Base-by-base conservation (phyloP, 2,113 vertebrate species). In the Excalfactoria chinensis region DNA sequence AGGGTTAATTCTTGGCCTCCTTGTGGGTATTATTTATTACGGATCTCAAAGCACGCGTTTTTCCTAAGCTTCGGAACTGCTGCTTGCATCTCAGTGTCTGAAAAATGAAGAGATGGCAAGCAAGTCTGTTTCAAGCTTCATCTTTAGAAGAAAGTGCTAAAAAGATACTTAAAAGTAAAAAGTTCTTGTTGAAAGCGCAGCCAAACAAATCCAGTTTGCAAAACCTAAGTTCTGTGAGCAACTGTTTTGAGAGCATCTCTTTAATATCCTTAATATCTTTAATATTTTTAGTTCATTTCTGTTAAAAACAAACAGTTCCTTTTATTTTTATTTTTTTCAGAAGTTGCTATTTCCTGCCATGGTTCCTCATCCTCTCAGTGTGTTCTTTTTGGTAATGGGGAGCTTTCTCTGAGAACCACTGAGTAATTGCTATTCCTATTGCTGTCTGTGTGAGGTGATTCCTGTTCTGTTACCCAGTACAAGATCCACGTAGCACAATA, bases 11-110 rank as follows among this genome's bases (percentile, higher is more conserved):
- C 9, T 12, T 4, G 40, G 15, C 3, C 11, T 15, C 26, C 15
- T 5, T 3, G 8, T 1, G 32, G 2, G 7, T 3, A 44, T 1
- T 7, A 37, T 11, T 37, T 9, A 1, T 10, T 8, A 4, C 26
- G 49, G 4, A 18, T 19, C 23, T 18, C 34, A 13, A 25, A 1
- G 3, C 13, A 20, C 7, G 48, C 12, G 19, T n/a, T 35, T 26
- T 79, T n/a, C n/a, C n/a, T n/a, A n/a, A n/a, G n/a, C n/a, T n/a
- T n/a, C n/a, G n/a, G n/a, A n/a, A n/a, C n/a, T n/a, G n/a, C n/a
- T n/a, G n/a, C n/a, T n/a, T n/a, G n/a, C n/a, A n/a, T n/a, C n/a
- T n/a, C n/a, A n/a, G n/a, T n/a, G n/a, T n/a, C n/a, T n/a, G n/a
- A n/a, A n/a, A n/a, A n/a, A n/a, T n/a, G n/a, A n/a, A n/a, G n/a